Conservation (phyloP, 2,113 vertebrate species). For the Clupea harengus region DNA sequence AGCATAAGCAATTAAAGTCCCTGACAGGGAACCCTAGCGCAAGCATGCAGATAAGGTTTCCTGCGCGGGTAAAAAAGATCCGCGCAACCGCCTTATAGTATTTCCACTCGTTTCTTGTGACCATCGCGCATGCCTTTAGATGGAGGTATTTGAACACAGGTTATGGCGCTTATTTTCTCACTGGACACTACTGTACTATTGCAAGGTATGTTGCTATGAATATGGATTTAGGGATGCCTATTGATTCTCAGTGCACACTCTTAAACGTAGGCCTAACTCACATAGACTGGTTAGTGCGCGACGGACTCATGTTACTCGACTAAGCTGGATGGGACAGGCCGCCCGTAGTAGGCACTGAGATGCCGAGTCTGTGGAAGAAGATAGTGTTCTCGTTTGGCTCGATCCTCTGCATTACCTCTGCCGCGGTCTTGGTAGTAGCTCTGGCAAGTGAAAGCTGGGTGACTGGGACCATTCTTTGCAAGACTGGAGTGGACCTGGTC, state of each 20-base stretch:
- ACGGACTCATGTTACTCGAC: not conserved
- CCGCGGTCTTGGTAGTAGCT: constrained; percentile 77
- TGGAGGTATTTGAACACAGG: not conserved
- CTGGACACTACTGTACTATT: not conserved
- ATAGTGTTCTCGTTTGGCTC: constrained; percentile 81
- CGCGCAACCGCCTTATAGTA: constrained; percentile 27
- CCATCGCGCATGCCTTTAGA: not conserved
- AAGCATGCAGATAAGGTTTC: constrained; percentile 39
- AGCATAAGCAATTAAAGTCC: not conserved
- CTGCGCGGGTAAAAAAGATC: constrained; percentile 26
- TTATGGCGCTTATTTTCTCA: not conserved
- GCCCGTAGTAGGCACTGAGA: constrained; percentile 63
- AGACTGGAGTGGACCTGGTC: constrained; percentile 91
- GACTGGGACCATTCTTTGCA: constrained; percentile 86
- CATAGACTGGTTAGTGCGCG: not conserved
- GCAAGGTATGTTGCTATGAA: not conserved
- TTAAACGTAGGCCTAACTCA: not conserved
- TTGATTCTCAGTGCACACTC: not conserved
- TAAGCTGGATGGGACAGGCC: constrained; percentile 59
- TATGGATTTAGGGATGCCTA: not conserved
- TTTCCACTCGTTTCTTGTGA: not conserved
- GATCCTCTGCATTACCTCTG: constrained; percentile 79
- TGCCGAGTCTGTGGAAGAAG: constrained; percentile 89
- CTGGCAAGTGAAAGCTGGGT: constrained; percentile 86
- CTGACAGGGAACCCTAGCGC: constrained; percentile 19